Base-by-base conservation (phyloP, 2,888 invertebrate genomes). In the Hyposoter didymator region DNA sequence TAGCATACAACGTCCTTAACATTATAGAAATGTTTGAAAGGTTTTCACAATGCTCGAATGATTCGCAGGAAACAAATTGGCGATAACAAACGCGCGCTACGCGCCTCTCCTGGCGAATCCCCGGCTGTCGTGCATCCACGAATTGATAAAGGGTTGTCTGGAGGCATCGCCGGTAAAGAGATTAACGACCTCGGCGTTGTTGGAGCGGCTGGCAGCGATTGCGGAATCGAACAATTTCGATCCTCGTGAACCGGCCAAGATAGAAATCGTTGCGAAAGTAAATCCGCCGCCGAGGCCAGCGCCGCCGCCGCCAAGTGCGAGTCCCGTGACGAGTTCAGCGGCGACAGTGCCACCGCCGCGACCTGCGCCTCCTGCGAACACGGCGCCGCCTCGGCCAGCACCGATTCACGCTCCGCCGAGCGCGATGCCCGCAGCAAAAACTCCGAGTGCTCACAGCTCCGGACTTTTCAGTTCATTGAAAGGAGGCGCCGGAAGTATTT, bases 11-110 rank as follows among this genome's bases (percentile, higher is more conserved):
- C 1, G 28, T 28, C 28, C 28, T 28, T 28, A 28, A 28, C 28
- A 28, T 2, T 1, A 28, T 28, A 35, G 35, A 35, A 35, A 35
- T 8, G 47, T 49, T 49, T 49, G n/a, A 6, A 35, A 5, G 1
- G 14, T 59, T 59, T 59, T 22, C 0, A 14, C 0, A 14, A 22
- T 28, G 28, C 8, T 59, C 1, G 0, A 14, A 10, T 5, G 1
- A 59, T 0, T 5, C 28, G 28, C 39, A 96, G 93, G 93, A 39
- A 93, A 99, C 78, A 99, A 99, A 94, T 94, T 99, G 90, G 96
- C 99, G 69, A 99, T 99, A 90, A 95, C 99, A 82, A 99, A 99
- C 95, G 99, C 98, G 88, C 99, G 99, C 93, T 99, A 97, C 94
- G 96, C 96, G 87, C 95, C 98, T 83, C 98, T 97, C 87, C 96